Evolutionary conservation across 1,140 invertebrate genomes (phyloP).

Genomic region (Cydia splendana): DNA sequence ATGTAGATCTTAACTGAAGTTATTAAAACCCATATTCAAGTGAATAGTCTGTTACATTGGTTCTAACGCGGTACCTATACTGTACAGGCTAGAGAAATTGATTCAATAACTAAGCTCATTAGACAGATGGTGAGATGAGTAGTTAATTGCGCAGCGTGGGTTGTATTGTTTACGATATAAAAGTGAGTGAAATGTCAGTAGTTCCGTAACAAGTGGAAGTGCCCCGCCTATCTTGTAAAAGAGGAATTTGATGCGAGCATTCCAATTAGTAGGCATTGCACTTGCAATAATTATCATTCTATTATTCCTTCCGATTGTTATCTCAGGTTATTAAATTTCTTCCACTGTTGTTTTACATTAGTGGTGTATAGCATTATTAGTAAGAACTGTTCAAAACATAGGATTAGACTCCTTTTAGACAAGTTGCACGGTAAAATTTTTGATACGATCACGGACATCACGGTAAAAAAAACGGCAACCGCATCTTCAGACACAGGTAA

Average conservation of each 20-base stretch:
- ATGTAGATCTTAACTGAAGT: not conserved
- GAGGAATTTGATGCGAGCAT: conserved; percentile 7
- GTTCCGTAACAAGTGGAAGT: conserved; percentile 22
- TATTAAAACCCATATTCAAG: not conserved
- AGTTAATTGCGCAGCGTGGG: conserved; percentile 17
- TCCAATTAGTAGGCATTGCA: conserved; percentile 3
- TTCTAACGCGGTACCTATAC: not conserved
- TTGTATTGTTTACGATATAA: conserved; percentile 26
- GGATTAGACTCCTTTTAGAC: too few relatives aligned
- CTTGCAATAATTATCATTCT: not conserved
- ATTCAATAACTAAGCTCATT: conserved; percentile 22
- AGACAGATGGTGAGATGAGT: conserved; percentile 19
- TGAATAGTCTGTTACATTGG: not conserved
- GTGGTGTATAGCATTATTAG: too few relatives aligned
- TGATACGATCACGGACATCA: too few relatives aligned
- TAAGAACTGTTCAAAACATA: too few relatives aligned
- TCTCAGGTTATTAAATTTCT: not conserved
- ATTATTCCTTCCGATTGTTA: not conserved
- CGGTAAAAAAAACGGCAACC: too few relatives aligned
- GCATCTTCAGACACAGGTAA: too few relatives aligned
- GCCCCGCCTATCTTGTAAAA: not conserved
- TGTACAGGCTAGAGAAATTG: conserved; percentile 22
- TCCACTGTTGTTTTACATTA: too few relatives aligned
- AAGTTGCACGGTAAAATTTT: too few relatives aligned
- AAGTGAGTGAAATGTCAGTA: conserved; percentile 26